phyloP scores from a whole-genome alignment of 1,140 invertebrate genomes.

The Kradibia gibbosae region DNA sequence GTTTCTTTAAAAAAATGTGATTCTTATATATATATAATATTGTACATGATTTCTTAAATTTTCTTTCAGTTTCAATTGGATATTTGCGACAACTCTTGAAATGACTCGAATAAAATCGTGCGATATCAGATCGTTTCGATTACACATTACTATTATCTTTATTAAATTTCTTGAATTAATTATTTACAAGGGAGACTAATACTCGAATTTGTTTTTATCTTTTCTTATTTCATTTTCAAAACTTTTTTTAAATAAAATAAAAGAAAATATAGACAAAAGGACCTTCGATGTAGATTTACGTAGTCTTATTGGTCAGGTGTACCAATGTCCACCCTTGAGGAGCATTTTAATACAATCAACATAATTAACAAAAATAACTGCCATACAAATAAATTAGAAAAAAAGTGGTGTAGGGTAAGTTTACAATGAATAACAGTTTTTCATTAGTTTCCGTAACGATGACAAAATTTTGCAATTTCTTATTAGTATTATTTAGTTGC shows the following conservation, averaged over 20 bases:
- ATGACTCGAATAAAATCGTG: constrained; percentile 28
- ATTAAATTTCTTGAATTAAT: constrained; percentile 45
- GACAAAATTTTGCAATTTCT: constrained; percentile 12
- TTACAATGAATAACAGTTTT: constrained; percentile 3
- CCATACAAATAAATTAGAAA: constrained; percentile 38
- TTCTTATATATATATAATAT: constrained; percentile 7
- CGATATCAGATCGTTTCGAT: constrained; percentile 3
- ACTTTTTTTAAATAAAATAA: constrained; percentile 29
- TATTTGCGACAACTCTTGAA: background rate
- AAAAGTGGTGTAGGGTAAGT: background rate
- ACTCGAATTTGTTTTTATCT: constrained; percentile 16
- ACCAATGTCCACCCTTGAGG: background rate
- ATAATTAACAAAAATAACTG: constrained; percentile 26
- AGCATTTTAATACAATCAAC: background rate
- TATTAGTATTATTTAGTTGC: background rate
- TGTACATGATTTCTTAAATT: background rate
- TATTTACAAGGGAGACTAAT: constrained; percentile 51
- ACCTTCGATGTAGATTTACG: constrained; percentile 39
- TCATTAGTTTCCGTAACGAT: background rate
- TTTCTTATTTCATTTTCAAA: background rate
- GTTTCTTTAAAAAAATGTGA: background rate
- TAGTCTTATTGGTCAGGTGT: background rate
- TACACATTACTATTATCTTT: constrained; percentile 33
- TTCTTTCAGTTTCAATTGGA: constrained; percentile 9
- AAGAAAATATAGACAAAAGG: constrained; percentile 42